A percentile compares a stretch with the other conserved stretches of the same genome.
phyloP scores from a whole-genome alignment of 2,888 invertebrate genomes.

The Hypselothyrea guttata region DNA sequence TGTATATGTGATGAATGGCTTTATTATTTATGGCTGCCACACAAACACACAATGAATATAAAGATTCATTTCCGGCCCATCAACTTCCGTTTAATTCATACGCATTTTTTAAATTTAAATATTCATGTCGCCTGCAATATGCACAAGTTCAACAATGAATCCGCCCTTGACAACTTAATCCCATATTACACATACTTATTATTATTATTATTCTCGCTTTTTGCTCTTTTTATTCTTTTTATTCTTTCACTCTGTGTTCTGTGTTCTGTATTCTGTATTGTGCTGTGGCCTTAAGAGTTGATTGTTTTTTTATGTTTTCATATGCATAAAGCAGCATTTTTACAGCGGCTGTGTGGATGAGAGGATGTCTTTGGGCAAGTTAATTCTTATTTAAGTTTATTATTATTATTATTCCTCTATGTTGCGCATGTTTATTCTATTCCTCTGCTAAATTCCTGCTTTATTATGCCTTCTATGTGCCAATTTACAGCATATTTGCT shows the following conservation, averaged over 20 bases:
- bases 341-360: neutral
- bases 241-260: neutral
- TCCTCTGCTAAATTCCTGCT: too few relatives aligned
- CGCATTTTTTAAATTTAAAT: constrained; percentile 41
- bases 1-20: constrained; percentile 5
- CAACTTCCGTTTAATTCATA: constrained; percentile 41
- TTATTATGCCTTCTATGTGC: neutral
- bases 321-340: constrained; percentile 10
- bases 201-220: constrained; percentile 14
- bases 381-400: constrained; percentile 27
- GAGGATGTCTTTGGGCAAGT: constrained; percentile 27
- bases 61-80: constrained; percentile 51
- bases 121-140: constrained; percentile 45
- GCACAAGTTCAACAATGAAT: constrained; percentile 33
- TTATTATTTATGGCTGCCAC: constrained; percentile 10
- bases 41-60: constrained; percentile 9
- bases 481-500: neutral
- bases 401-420: constrained; percentile 22
- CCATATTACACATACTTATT: constrained; percentile 42
- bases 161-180: constrained; percentile 51
- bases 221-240: neutral
- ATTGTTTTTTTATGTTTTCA: constrained; percentile 23
- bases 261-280: neutral
- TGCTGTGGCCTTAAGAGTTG: constrained; percentile 17
- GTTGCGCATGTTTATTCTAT: too few relatives aligned